Base-by-base conservation (phyloP, 2,797 vertebrate species). In the Tangara arthus region DNA sequence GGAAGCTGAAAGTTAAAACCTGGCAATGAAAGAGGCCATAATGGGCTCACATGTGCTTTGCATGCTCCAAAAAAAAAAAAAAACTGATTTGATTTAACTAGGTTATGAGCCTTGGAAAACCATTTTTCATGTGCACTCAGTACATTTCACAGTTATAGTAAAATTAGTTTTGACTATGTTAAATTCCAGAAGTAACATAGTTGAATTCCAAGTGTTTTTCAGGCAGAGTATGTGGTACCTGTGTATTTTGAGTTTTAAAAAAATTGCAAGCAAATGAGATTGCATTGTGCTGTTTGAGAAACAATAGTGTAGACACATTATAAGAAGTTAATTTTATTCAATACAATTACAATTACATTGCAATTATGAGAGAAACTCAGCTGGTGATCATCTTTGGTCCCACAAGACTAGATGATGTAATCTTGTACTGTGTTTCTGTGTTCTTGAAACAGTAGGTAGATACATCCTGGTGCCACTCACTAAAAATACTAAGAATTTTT, bases 1-100 rank as follows among this genome's bases (percentile, higher is more conserved):
- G 70, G 75, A 91, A 63, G 75, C 44, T 94, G 81, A 80, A 87
- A 94, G 86, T 73, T 90, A 60, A 97, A 96, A 92, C 46, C 64
- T 89, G 41, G 27, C 70, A 90, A 32, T 60, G 56, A 77, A 76
- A 71, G 28, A 82, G 52, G 50, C 60, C 18, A 28, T 66, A 89
- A 73, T 50, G 34, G 42, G 27, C 15, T 77, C 44, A 87, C 24
- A 60, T 80, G 68, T 2, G 4, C n/a, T 85, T 89, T 80, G 20
- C 35, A 34, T 57, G 12, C 80, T 92, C 23, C 68, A n/a, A 90
- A 61, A 70, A 61, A 6, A 23, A 61, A 35, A 95, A 89, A 91
- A 69, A 53, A 13, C 2, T 0, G 32, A 34, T 88, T 91, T 94
- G 60, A 90, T 93, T 94, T 92, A 55, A 2, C 37, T 60, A 76